These are phyloP conservation scores for Penaeus chinensis DNA, from an alignment of 1,140 invertebrate species.

Conservation along the genomic window DNA sequence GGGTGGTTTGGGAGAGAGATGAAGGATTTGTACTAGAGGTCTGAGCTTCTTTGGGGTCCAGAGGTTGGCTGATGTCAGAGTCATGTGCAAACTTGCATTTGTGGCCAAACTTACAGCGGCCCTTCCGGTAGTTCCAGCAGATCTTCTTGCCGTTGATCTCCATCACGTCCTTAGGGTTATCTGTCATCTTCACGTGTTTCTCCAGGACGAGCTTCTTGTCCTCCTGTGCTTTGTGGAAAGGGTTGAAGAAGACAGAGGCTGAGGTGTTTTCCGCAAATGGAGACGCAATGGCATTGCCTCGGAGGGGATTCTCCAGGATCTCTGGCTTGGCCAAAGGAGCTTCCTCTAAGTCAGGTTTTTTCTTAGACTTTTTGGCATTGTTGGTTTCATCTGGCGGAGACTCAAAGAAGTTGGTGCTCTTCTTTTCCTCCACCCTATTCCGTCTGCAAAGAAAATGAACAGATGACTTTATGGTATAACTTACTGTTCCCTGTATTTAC, in stretches of 20 bases:
- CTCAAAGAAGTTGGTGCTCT: slow-evolving; percentile 49
- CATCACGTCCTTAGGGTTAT: slow-evolving; percentile 77
- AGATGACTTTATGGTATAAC: no score
- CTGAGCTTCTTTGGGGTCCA: slow-evolving; percentile 27
- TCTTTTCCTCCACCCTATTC: slow-evolving; percentile 21
- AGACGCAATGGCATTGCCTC: slow-evolving; percentile 24
- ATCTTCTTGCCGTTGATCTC: slow-evolving; percentile 89
- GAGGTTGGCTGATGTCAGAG: slow-evolving; percentile 76
- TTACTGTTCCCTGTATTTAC: no score
- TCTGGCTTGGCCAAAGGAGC: slow-evolving; percentile 29
- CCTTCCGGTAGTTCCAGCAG: slow-evolving; percentile 93
- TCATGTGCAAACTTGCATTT: slow-evolving; percentile 94
- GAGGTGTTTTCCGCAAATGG: slow-evolving; percentile 49
- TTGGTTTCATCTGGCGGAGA: slow-evolving; percentile 26
- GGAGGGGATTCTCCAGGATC: slow-evolving; percentile 54
- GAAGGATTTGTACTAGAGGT: background rate
- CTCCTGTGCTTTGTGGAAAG: slow-evolving; percentile 88
- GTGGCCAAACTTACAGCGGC: slow-evolving; percentile 88
- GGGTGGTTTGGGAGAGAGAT: background rate
- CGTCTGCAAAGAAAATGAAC: slow-evolving; percentile 21
- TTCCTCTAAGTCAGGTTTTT: background rate
- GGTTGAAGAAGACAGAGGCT: slow-evolving; percentile 86
- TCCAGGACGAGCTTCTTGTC: slow-evolving; percentile 88
- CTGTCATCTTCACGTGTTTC: slow-evolving; percentile 94
- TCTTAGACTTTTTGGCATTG: slow-evolving; percentile 40